A percentile compares a stretch with the other conserved stretches of the same genome.
phyloP scores from a whole-genome alignment of 2,113 vertebrate species.

The Cinclus cinclus region DNA sequence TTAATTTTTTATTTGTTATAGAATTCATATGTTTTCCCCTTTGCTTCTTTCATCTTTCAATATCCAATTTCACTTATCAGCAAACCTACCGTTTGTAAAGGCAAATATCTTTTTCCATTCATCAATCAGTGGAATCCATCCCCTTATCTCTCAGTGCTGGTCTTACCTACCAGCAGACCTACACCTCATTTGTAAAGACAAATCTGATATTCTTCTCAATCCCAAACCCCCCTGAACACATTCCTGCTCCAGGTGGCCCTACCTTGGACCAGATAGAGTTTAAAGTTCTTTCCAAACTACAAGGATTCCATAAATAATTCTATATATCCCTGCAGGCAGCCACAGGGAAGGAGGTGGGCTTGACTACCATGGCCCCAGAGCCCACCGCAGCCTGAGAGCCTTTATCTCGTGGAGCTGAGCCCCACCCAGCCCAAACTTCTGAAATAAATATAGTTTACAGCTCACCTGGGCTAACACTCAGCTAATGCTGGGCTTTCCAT shows the following conservation, averaged over 20 bases:
- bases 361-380: too few relatives aligned
- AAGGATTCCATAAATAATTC: neutral
- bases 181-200: too few relatives aligned
- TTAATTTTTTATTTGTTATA: too few relatives aligned
- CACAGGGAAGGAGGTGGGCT: accelerated
- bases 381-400: accelerated
- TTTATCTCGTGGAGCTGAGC: neutral
- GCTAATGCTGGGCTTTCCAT: neutral
- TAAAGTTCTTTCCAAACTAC: neutral
- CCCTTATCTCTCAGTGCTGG: too few relatives aligned
- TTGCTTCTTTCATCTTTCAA: too few relatives aligned
- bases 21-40: too few relatives aligned
- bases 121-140: too few relatives aligned
- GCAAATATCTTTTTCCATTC: too few relatives aligned
- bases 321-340: neutral
- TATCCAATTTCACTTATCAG: too few relatives aligned
- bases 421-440: neutral
- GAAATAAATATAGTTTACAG: neutral
- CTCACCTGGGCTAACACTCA: neutral
- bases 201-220: too few relatives aligned
- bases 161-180: too few relatives aligned
- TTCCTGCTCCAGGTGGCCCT: neutral
- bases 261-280: neutral
- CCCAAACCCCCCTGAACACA: neutral
- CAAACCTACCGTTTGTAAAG: too few relatives aligned